phyloP scores from a whole-genome alignment of 2,113 vertebrate genomes.

The Mohoua ochrocephala region DNA sequence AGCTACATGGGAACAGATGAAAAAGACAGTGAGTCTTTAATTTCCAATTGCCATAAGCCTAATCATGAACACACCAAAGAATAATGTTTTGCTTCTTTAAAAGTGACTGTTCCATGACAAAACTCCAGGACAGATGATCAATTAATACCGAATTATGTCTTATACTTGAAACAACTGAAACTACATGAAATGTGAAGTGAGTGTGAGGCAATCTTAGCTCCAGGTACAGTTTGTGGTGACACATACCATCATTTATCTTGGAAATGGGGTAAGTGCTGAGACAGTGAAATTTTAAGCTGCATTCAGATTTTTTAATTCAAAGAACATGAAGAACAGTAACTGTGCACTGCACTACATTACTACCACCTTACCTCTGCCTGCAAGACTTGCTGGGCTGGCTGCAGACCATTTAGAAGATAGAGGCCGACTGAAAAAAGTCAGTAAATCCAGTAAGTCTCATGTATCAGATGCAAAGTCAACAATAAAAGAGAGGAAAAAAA shows the following conservation, averaged over 20 bases:
- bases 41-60: background rate
- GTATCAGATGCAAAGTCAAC: background rate
- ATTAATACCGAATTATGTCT: background rate
- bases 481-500: background rate
- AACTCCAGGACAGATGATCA: background rate
- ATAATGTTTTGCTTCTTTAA: background rate
- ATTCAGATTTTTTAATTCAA: background rate
- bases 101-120: background rate
- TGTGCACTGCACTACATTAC: background rate
- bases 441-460: background rate
- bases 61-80: background rate
- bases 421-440: conserved; percentile 78
- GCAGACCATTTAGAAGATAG: conserved; percentile 91
- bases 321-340: background rate
- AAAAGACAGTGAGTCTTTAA: background rate
- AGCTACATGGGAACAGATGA: background rate
- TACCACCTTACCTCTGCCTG: conserved; percentile 82
- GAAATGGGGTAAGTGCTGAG: background rate
- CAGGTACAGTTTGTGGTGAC: background rate
- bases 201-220: background rate
- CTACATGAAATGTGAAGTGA: background rate
- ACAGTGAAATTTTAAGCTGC: background rate
- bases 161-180: background rate
- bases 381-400: conserved; percentile 70
- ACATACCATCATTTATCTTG: background rate